Evolutionary conservation across 2,797 vertebrate species (phyloP), one percentile per base, ranked within the genome.

Genomic region (Propithecus deckenii): DNA sequence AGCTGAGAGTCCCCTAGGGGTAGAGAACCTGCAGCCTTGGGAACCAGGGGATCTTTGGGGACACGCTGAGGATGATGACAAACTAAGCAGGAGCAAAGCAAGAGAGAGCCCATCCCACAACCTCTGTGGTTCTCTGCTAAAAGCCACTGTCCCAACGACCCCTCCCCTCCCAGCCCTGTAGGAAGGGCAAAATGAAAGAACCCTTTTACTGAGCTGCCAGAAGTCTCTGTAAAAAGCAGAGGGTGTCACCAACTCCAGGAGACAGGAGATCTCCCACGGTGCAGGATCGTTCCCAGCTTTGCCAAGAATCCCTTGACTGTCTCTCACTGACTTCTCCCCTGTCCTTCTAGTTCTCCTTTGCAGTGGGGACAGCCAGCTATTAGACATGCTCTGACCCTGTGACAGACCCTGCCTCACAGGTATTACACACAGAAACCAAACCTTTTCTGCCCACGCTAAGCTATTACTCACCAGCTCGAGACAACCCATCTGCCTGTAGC

Each of bases 91-190:
- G 14, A 9, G n/a, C 46, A 32, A 48, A 57, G 46, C 38, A 48
- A 2, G 15, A 0, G 5, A 41, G 5, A 13, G 23, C 35, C n/a
- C 81, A 46, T 41, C 15, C 18, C 5, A 28, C 0, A 0, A 30
- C 46, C 28, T 65, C 35, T 10, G 7, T 2, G 46, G 11, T 57
- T 71, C 80, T 83, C 12, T 0, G 7, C 43, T 57, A 86, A 67
- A 83, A 86, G 50, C 25, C 38, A 41, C 72, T 23, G 43, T 69
- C 30, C 81, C 52, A 32, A 2, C 1, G 28, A 65, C 41, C 5
- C 71, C 10, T 78, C 46, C 10, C 22, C 30, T 35, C 38, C 15
- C 1, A 2, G 23, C 14, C 38, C 55, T 7, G 6, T 1, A 67
- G 75, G 55, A 57, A 72, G 38, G 59, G 59, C 79, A 55, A 65